Base-by-base conservation (phyloP, 2,113 vertebrate genomes). In the Bostrychus sinensis region DNA sequence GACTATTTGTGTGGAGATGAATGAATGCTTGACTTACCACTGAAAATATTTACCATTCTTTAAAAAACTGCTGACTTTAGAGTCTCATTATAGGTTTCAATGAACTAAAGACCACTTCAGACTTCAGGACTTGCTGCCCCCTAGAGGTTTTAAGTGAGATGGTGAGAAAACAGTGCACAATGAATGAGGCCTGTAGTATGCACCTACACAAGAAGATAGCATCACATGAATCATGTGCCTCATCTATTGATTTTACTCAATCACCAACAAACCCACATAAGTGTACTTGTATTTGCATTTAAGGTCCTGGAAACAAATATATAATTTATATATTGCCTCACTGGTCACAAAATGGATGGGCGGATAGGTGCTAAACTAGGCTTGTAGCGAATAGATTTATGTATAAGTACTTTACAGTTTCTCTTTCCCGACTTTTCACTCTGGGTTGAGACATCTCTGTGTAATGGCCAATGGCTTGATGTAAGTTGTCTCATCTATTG, bases 121-220 rank as follows among this genome's bases (percentile, higher is more conserved):
- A n/a, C 41, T 72, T 45, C 77, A 55, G 62, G 23, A 38, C 59
- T 36, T 62, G 28, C n/a, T 8, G 19, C 67, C 62, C 50, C 46
- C 62, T 75, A 72, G 56, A 68, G 60, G 56, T 14, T 5, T 34
- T 54, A 7, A 30, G 39, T 38, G 48, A 25, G 20, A 56, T 30
- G 43, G 22, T 66, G 28, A 55, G 39, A 60, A 65, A n/a, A 41
- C 3, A 3, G 28, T n/a, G n/a, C n/a, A n/a, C n/a, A n/a, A n/a
- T n/a, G n/a, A n/a, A n/a, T n/a, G n/a, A n/a, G n/a, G n/a, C n/a
- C n/a, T n/a, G n/a, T n/a, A n/a, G n/a, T 51, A 6, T 42, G 9
- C 12, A 51, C 25, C 9, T 20, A 36, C 7, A 51, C n/a, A 26
- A 25, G 37, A 25, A 63, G 30, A 32, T 7, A 36, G 32, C n/a